These are phyloP conservation scores for Falcunculus frontatus DNA, from an alignment of 2,113 vertebrate species.

Conservation along the genomic window DNA sequence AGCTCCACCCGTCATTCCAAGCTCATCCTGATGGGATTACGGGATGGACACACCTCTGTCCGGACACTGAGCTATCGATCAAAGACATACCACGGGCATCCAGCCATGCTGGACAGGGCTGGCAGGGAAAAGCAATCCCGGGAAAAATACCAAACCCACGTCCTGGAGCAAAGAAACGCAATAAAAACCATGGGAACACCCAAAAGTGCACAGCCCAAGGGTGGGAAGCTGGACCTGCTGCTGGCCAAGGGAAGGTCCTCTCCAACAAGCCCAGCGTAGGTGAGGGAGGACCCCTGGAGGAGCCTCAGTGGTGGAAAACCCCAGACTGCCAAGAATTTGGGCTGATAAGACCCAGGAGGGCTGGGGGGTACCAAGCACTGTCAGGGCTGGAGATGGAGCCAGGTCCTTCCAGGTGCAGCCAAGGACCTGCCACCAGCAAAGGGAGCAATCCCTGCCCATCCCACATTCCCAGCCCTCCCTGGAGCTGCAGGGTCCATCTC, in stretches of 20 bases:
- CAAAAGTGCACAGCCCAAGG: neutral
- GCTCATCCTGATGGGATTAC: neutral
- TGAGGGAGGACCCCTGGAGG: neutral
- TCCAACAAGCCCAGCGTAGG: neutral
- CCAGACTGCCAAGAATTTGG: neutral
- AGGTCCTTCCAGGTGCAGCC: neutral
- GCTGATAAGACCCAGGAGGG: neutral
- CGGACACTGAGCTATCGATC: neutral
- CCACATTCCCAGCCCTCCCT: neutral
- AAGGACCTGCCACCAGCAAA: neutral
- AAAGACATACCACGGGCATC: rapidly evolving
- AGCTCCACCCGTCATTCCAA: neutral
- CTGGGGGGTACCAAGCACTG: neutral
- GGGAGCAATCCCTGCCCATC: neutral
- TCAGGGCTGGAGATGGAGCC: neutral
- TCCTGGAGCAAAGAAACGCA: neutral
- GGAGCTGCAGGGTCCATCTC: neutral
- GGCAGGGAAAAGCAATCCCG: neutral
- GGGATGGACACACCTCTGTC: neutral
- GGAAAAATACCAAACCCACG: neutral
- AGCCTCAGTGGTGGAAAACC: neutral
- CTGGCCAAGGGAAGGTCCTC: neutral
- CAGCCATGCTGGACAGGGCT: neutral
- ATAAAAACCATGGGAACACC: neutral
- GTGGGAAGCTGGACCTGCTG: neutral